Evolutionary conservation across 2,113 vertebrate species (phyloP).

Genomic region (Nestor notabilis): DNA sequence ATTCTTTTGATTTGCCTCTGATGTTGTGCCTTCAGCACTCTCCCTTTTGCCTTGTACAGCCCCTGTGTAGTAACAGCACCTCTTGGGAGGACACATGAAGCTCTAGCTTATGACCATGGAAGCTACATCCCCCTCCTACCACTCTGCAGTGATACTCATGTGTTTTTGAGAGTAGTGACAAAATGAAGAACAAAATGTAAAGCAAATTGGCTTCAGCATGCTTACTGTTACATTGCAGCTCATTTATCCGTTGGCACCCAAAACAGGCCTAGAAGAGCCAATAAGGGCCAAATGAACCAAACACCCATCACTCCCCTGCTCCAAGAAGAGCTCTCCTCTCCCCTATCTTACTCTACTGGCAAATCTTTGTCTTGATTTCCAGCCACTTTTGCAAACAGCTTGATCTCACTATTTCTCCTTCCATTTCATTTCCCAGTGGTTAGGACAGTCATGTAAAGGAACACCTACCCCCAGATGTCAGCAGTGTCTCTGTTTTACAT

Average conservation of each 20-base stretch:
- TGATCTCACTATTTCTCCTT: neutral
- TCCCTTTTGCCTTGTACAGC: neutral
- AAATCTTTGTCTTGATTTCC: neutral
- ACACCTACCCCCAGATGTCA: neutral
- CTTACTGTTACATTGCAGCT: neutral
- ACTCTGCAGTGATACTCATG: neutral
- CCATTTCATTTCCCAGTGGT: neutral
- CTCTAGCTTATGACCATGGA: neutral
- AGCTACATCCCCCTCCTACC: neutral
- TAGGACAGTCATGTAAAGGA: neutral
- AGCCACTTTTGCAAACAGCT: neutral
- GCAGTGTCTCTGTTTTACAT: neutral
- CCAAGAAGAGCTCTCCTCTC: neutral
- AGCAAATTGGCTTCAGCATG: neutral
- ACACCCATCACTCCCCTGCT: neutral
- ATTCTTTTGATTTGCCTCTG: neutral
- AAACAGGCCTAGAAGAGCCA: neutral
- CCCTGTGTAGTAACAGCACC: neutral
- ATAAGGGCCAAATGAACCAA: neutral
- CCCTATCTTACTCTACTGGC: neutral
- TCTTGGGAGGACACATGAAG: rapidly evolving
- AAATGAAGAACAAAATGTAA: neutral
- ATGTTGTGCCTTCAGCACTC: neutral
- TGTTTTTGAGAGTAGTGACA: neutral
- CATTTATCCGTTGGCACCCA: neutral